phyloP scores from a whole-genome alignment of 2,113 vertebrate genomes.

The Cathartes aura region DNA sequence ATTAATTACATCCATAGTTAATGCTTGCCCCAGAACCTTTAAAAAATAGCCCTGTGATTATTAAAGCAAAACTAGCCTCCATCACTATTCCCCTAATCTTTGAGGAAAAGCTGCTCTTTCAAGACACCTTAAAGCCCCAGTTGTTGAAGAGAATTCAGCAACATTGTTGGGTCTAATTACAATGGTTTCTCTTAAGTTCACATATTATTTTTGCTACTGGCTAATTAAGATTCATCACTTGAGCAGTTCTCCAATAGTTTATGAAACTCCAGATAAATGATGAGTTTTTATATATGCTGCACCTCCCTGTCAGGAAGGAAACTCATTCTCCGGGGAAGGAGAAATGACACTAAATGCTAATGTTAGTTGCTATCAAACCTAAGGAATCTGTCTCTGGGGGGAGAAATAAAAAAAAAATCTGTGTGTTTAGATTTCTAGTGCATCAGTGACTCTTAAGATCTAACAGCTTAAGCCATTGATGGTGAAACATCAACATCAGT shows the following conservation, averaged over 20 bases:
- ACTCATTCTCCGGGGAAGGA: neutral
- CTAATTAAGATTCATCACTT: neutral
- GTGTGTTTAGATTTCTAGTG: neutral
- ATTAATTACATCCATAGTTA: neutral
- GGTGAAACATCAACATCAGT: neutral
- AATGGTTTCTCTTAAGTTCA: neutral
- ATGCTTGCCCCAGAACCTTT: neutral
- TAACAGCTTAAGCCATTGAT: neutral
- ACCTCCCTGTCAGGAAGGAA: neutral
- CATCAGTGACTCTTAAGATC: neutral
- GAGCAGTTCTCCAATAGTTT: neutral
- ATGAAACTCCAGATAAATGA: neutral
- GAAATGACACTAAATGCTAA: neutral
- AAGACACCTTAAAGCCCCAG: neutral
- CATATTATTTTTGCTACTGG: neutral
- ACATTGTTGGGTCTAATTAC: neutral
- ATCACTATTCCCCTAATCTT: neutral
- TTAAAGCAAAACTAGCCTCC: neutral
- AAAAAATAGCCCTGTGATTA: neutral
- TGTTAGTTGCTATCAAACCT: neutral
- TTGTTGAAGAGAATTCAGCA: neutral
- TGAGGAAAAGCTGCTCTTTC: neutral
- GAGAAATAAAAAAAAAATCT: neutral
- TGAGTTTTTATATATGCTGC: neutral
- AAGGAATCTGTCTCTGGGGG: neutral